Evolutionary conservation across 2,888 invertebrate genomes (phyloP).

Genomic region (Dermolepida albohirtum): DNA sequence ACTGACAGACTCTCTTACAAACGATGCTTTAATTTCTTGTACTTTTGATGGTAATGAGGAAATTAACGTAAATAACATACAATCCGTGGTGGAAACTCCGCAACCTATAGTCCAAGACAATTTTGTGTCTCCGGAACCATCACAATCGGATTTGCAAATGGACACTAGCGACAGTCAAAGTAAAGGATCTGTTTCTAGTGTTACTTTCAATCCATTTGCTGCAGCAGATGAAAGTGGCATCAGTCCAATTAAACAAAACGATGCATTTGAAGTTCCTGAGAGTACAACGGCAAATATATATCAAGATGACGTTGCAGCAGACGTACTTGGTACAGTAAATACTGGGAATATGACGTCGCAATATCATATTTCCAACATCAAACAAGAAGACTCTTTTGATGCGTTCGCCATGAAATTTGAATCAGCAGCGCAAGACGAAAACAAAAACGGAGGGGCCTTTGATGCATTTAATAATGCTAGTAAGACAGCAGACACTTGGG

Average conservation of each 20-base stretch:
- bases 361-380: constrained; percentile 41
- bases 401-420: constrained; percentile 93
- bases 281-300: constrained; percentile 25
- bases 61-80: constrained; percentile 1
- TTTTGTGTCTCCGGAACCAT: constrained; percentile 60
- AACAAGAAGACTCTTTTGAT: constrained; percentile 76
- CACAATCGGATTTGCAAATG: constrained; percentile 61
- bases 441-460: constrained; percentile 66
- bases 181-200: constrained; percentile 62
- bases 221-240: constrained; percentile 54
- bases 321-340: constrained; percentile 45
- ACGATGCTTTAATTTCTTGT: background rate
- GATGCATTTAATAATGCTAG: constrained; percentile 66
- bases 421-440: constrained; percentile 70
- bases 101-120: constrained; percentile 52
- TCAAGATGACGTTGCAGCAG: constrained; percentile 29
- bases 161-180: constrained; percentile 64
- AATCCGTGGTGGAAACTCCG: constrained; percentile 9
- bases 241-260: constrained; percentile 51
- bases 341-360: constrained; percentile 31
- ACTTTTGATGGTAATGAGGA: constrained; percentile 4
- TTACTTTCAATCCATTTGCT: constrained; percentile 67
- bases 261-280: constrained; percentile 21
- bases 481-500: constrained; percentile 61
- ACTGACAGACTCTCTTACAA: background rate